Evolutionary conservation across 64 coral and sea anemone species (phyloP).

Genomic region (Stylophora pistillata): DNA sequence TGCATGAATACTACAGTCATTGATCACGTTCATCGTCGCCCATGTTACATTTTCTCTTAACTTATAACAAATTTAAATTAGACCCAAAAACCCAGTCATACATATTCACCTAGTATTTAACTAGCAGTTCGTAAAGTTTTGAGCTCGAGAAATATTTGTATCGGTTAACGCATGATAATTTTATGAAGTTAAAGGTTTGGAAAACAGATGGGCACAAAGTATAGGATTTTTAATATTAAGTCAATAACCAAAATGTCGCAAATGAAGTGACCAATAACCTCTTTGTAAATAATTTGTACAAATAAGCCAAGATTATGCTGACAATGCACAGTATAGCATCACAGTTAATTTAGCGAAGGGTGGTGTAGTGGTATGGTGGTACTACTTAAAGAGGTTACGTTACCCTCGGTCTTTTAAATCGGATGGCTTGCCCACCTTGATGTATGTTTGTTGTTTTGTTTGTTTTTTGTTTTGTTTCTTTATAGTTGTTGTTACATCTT

Average conservation of each 20-base stretch:
- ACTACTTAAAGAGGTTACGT: no score
- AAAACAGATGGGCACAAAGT: neutral
- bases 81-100: slow-evolving; percentile 13
- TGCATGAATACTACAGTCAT: neutral
- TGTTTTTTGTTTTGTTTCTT: no score
- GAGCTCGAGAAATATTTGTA: neutral
- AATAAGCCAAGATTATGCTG: neutral
- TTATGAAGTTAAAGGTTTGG: neutral
- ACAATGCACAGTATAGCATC: neutral
- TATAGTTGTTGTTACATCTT: no score
- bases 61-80: neutral
- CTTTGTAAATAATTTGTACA: slow-evolving; percentile 31
- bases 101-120: slow-evolving; percentile 23
- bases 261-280: neutral
- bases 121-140: neutral
- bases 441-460: no score
- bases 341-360: neutral
- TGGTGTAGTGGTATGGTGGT: neutral
- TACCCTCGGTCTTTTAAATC: no score
- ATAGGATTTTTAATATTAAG: neutral
- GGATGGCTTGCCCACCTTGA: no score
- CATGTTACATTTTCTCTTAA: slow-evolving; percentile 20
- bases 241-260: neutral
- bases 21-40: neutral
- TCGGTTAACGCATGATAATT: neutral